These are phyloP conservation scores for Thunnus maccoyii DNA, from an alignment of 2,113 vertebrate species.

Conservation along the genomic window DNA sequence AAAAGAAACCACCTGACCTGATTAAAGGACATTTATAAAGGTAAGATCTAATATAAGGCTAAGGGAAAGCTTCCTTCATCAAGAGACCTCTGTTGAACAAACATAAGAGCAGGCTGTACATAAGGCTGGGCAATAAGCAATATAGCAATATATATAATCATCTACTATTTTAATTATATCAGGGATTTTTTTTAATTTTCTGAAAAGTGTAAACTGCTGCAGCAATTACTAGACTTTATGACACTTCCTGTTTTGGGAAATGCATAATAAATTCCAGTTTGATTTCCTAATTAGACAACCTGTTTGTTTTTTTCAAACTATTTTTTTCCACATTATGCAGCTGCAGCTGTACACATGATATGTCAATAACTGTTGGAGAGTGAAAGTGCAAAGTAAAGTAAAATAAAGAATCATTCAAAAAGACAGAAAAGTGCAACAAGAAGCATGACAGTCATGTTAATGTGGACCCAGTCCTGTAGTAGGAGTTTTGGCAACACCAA, in stretches of 20 bases:
- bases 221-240: too few species aligned
- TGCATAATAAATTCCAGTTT: neutral
- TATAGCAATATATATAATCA: neutral
- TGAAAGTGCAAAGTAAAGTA: constrained; percentile 58
- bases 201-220: too few species aligned
- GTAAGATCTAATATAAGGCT: neutral
- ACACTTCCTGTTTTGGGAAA: neutral
- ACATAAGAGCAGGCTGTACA: neutral
- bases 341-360: constrained; percentile 24
- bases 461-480: constrained; percentile 4
- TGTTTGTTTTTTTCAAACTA: neutral
- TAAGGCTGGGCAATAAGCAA: neutral
- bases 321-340: neutral
- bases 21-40: constrained; percentile 7
- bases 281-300: neutral
- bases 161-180: neutral
- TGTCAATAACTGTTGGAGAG: constrained; percentile 8
- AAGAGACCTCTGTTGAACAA: neutral
- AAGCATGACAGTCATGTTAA: neutral
- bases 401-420: constrained; percentile 24
- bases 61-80: neutral
- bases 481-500: neutral
- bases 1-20: constrained; percentile 8
- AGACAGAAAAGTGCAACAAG: constrained; percentile 38
- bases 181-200: neutral